Evolutionary conservation across 2,113 vertebrate genomes (phyloP).

Genomic region (Psilopogon haemacephalus): DNA sequence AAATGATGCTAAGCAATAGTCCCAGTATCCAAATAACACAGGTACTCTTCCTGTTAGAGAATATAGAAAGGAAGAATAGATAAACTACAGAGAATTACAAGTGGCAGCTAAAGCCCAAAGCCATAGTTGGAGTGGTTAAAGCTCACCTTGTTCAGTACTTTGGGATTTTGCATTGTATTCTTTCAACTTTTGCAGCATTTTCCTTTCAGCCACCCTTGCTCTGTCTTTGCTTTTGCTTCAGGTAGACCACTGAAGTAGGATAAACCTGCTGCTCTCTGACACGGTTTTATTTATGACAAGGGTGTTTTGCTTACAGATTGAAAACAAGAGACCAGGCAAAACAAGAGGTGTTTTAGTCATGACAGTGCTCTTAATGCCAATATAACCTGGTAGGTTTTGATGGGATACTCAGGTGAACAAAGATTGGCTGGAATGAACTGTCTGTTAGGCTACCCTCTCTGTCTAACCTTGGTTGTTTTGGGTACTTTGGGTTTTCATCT

Average conservation of each 20-base stretch:
- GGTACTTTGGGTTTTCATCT: neutral
- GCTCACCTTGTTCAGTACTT: neutral
- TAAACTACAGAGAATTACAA: neutral
- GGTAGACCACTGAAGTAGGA: neutral
- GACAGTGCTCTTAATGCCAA: neutral
- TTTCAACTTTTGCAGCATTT: conserved; percentile 3
- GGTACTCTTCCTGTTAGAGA: neutral
- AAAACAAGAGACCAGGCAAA: neutral
- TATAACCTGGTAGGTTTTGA: neutral
- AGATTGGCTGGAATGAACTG: neutral
- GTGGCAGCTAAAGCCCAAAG: neutral
- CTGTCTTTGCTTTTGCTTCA: neutral
- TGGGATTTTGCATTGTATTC: neutral
- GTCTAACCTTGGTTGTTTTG: neutral
- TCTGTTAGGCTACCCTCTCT: neutral
- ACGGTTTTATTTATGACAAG: neutral
- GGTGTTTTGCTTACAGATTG: neutral
- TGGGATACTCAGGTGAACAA: accelerated
- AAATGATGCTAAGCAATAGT: neutral
- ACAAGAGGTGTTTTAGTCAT: accelerated
- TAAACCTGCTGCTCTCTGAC: neutral
- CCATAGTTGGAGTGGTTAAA: neutral
- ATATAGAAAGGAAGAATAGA: neutral
- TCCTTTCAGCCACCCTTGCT: neutral
- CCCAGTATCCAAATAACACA: neutral